A percentile compares a stretch with the other conserved stretches of the same genome.
These are phyloP conservation scores for Clostera curtula DNA, from an alignment of 2,888 invertebrate species.

Conservation along the genomic window DNA sequence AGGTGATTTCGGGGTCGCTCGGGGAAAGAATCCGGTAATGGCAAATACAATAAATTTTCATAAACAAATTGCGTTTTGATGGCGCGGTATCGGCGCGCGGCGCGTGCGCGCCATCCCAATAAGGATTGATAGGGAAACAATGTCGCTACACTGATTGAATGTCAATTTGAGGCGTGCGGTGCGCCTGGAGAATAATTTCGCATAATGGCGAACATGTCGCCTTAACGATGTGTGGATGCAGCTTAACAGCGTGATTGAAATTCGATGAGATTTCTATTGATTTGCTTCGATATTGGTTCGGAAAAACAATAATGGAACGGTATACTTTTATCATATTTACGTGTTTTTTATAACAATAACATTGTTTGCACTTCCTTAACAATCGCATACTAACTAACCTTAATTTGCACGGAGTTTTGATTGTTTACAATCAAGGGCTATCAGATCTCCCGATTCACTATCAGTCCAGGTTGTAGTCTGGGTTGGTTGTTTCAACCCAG, in stretches of 20 bases:
- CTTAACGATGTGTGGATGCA: slow-evolving; percentile 56
- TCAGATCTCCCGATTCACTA: no score
- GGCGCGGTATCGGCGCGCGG: slow-evolving; percentile 57
- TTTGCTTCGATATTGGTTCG: slow-evolving; percentile 11
- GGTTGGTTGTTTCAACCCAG: no score
- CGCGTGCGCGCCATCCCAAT: slow-evolving; percentile 65
- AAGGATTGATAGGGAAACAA: slow-evolving; percentile 74
- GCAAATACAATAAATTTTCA: slow-evolving; percentile 76
- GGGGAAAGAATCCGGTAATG: slow-evolving; percentile 74
- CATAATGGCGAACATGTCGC: slow-evolving; percentile 56
- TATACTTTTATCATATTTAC: no score
- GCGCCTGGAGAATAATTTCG: slow-evolving; percentile 53
- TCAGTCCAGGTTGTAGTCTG: no score
- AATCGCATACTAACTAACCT: no score
- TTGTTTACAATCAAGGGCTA: no score
- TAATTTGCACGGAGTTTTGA: no score
- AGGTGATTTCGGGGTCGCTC: slow-evolving; percentile 72
- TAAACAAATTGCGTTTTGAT: slow-evolving; percentile 76
- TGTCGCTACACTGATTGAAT: slow-evolving; percentile 71
- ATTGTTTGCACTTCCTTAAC: no score
- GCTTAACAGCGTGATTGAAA: slow-evolving; percentile 22
- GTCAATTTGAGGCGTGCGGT: slow-evolving; percentile 58
- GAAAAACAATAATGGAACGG: slow-evolving; percentile 6
- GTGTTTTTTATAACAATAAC: no score
- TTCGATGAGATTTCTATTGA: slow-evolving; percentile 15